These are phyloP conservation scores for Aspidiotus destructor DNA, from an alignment of 2,888 invertebrate genomes.

Conservation along the genomic window DNA sequence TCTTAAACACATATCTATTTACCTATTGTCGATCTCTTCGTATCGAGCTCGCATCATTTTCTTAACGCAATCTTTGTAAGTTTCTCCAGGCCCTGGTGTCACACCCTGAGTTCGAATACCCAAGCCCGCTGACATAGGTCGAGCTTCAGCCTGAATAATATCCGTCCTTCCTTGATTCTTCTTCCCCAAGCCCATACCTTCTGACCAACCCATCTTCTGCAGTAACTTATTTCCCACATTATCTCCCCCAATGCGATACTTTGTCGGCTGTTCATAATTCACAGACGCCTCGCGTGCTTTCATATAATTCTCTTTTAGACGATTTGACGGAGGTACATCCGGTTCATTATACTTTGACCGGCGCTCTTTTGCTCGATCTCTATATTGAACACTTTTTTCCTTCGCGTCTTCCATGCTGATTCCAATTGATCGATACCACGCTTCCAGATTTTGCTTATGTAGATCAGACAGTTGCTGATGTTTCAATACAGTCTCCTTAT, in stretches of 20 bases:
- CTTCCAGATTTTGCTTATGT: conserved; percentile 77
- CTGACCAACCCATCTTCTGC: conserved; percentile 99
- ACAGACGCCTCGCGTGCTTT: conserved; percentile 47
- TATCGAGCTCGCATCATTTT: conserved; percentile 82
- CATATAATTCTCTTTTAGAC: conserved; percentile 61
- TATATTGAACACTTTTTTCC: conserved; percentile 52
- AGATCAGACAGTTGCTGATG: conserved; percentile 89
- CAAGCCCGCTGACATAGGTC: conserved; percentile 70
- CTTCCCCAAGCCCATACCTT: conserved; percentile 90
- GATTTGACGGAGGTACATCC: conserved; percentile 64
- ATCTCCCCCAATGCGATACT: conserved; percentile 66
- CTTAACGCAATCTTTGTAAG: conserved; percentile 80
- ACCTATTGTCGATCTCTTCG: conserved; percentile 49
- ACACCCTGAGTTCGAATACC: conserved; percentile 72
- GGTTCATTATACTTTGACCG: conserved; percentile 86
- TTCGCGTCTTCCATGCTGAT: conserved; percentile 45
- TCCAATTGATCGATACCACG: conserved; percentile 45
- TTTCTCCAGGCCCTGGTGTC: conserved; percentile 69
- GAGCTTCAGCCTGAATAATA: conserved; percentile 68
- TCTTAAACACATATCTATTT: background rate
- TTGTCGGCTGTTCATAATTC: conserved; percentile 48
- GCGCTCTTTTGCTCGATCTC: conserved; percentile 93
- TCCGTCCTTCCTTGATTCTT: conserved; percentile 85
- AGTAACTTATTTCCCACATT: conserved; percentile 90
- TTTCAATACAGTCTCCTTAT: conserved; percentile 73